Evolutionary conservation across 1,140 invertebrate genomes (phyloP).

Genomic region (Zelostemma sp.): DNA sequence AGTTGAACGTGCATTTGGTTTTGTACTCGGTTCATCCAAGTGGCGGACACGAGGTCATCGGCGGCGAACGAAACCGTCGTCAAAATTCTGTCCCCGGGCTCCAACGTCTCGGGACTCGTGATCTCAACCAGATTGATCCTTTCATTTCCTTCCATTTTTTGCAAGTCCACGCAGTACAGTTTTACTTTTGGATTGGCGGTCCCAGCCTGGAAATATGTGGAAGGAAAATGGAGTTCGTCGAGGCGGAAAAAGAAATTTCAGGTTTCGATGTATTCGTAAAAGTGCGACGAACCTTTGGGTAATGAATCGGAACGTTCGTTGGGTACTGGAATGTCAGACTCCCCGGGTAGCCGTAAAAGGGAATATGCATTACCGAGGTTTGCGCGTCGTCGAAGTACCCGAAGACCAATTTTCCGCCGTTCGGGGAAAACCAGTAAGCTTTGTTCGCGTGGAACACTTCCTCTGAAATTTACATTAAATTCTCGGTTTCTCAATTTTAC

Average conservation of each 20-base stretch:
- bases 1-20: conserved; percentile 75
- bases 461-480: conserved; percentile 73
- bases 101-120: conserved; percentile 55
- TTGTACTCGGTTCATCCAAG: conserved; percentile 91
- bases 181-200: conserved; percentile 82
- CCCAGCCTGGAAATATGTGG: conserved; percentile 75
- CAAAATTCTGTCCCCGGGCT: conserved; percentile 76
- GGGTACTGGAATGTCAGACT: conserved; percentile 74
- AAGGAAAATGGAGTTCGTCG: too few species aligned
- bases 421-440: conserved; percentile 91
- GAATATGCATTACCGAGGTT: conserved; percentile 75
- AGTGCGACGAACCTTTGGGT: conserved; percentile 80
- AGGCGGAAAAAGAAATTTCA: too few species aligned
- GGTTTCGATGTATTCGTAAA: too few species aligned
- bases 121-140: conserved; percentile 68
- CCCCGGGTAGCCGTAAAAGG: conserved; percentile 74
- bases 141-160: conserved; percentile 58
- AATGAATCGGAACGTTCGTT: conserved; percentile 77
- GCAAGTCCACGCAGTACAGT: conserved; percentile 77
- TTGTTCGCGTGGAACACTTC: conserved; percentile 88
- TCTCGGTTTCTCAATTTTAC: not conserved
- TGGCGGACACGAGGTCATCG: conserved; percentile 76
- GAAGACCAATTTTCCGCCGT: conserved; percentile 84
- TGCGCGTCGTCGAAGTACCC: conserved; percentile 85
- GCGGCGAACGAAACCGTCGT: conserved; percentile 84